Evolutionary conservation across 2,888 invertebrate species (phyloP).

Genomic region (Spialia ferax): DNA sequence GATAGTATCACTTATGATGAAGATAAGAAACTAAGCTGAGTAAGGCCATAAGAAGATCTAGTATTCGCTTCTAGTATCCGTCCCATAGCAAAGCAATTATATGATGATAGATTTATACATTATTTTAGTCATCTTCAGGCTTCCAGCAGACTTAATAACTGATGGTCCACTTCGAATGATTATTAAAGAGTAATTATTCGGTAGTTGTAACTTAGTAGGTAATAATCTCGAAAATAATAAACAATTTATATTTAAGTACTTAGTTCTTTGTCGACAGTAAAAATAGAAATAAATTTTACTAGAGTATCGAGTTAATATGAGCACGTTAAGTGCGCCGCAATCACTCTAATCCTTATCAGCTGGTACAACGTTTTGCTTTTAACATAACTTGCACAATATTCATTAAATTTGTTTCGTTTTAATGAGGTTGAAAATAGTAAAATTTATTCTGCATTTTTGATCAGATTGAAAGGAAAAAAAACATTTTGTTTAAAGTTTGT

Average conservation of each 20-base stretch:
- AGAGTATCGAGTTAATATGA: constrained; percentile 26
- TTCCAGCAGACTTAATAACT: too few relatives aligned
- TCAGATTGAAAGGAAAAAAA: background rate
- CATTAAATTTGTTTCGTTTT: constrained; percentile 8
- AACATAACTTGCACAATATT: constrained; percentile 25
- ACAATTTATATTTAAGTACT: background rate
- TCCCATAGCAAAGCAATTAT: too few relatives aligned
- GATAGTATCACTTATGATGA: too few relatives aligned
- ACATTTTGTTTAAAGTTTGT: background rate
- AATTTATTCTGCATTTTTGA: background rate
- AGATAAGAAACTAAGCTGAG: too few relatives aligned
- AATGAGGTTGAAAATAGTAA: background rate
- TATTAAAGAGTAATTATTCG: too few relatives aligned
- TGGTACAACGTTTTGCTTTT: constrained; percentile 38
- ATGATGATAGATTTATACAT: too few relatives aligned
- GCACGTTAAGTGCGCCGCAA: constrained; percentile 26
- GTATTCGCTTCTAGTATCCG: too few relatives aligned
- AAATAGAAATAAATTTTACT: background rate
- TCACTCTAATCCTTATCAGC: constrained; percentile 36
- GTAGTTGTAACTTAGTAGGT: too few relatives aligned
- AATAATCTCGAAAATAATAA: too few relatives aligned
- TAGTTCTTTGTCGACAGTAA: background rate
- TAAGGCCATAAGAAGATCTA: too few relatives aligned
- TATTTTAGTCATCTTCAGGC: too few relatives aligned
- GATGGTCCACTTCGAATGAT: too few relatives aligned